Conservation (phyloP, 2,797 vertebrate species). For the Acanthis flammea region DNA sequence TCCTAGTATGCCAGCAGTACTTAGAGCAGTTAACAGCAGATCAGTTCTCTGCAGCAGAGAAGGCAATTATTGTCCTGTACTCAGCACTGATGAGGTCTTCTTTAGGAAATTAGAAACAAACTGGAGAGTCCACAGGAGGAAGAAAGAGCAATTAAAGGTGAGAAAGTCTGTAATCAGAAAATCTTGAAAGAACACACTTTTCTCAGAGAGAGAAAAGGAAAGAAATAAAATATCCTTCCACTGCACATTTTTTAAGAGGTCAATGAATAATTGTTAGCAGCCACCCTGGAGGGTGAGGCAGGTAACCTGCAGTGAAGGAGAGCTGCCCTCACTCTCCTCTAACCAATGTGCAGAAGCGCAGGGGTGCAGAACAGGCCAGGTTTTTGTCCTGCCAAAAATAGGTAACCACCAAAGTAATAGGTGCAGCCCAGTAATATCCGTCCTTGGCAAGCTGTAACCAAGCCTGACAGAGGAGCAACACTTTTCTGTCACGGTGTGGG, state of each 20-base stretch:
- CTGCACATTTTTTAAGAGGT: background rate
- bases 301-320: background rate
- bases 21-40: background rate
- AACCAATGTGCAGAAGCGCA: background rate
- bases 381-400: background rate
- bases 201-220: background rate
- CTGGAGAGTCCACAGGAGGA: background rate
- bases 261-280: background rate
- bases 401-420: background rate
- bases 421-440: background rate
- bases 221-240: background rate
- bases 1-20: background rate
- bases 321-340: background rate
- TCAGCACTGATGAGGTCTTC: background rate
- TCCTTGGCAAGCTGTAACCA: background rate
- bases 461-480: background rate
- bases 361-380: background rate
- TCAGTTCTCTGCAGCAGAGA: background rate
- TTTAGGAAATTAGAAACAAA: slow-evolving; percentile 26
- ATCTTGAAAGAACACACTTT: background rate
- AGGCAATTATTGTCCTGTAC: background rate
- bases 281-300: background rate
- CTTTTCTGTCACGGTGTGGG: background rate
- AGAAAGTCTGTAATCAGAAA: background rate
- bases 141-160: slow-evolving; percentile 9